Base-by-base conservation (phyloP, 2,888 invertebrate genomes). In the Thysanoteuthis rhombus region DNA sequence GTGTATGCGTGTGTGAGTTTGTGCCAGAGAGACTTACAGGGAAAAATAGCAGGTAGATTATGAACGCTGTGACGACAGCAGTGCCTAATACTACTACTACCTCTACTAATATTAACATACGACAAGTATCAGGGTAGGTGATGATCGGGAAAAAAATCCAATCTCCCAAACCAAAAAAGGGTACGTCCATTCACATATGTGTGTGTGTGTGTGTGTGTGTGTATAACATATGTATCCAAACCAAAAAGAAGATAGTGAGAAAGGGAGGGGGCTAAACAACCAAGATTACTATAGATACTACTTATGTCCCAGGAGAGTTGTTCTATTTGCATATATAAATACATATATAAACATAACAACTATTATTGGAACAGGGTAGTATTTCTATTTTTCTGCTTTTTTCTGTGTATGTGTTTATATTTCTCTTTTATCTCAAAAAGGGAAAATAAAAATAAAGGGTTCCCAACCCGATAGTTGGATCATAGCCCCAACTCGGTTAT, bases 51-150 rank as follows among this genome's bases (percentile, higher is more conserved):
- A 58, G 58, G 58, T 58, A 75, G 75, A 75, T 75, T n/a, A 75
- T 75, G n/a, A 75, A 75, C 36, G 75, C 75, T 75, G 75, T 16
- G 4, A 36, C 16, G n/a, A n/a, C 75, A 75, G 75, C 75, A 75
- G n/a, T 75, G 75, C 75, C 75, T 75, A 75, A 75, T 75, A n/a
- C 75, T 75, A 75, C 75, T 75, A 75, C 75, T 75, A 75, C 75
- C n/a, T 36, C 75, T 75, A 75, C 75, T 75, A 75, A n/a, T 75
- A 75, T 75, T n/a, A 75, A 75, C 19, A 4, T n/a, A 75, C n/a
- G n/a, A 75, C 75, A 75, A 75, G n/a, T 75, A 75, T 36, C 75
- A 75, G 16, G n/a, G n/a, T 12, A 75, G n/a, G n/a, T 75, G n/a
- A 75, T 75, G 75, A 75, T n/a, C 10, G n/a, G 75, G 32, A n/a